Base-by-base conservation (phyloP, 2,888 invertebrate genomes). In the Neoaliturus tenellus region DNA sequence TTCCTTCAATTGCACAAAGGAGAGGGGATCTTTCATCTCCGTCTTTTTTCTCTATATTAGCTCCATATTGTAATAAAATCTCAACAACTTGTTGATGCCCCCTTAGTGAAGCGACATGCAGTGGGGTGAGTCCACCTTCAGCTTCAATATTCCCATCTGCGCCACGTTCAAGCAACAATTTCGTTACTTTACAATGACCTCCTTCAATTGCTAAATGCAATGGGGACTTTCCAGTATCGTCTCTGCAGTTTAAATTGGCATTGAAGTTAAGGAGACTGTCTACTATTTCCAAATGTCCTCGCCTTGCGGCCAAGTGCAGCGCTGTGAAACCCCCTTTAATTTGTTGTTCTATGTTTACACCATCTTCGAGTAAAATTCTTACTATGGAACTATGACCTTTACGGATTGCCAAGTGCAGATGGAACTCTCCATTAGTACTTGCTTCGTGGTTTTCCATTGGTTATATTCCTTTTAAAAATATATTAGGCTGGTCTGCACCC, bases 251-350 rank as follows among this genome's bases (percentile, higher is more conserved):
- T 0, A 83, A 51, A 39, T 83, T 23, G 58, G 62, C 75, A 3
- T 67, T 67, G 35, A 78, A 78, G 28, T n/a, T 35, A 4, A 83
- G 39, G 0, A 83, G 51, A 28, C 20, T 78, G 10, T 67, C 55
- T 1, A 83, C 67, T n/a, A 83, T 62, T 44, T 83, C 78, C n/a
- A 48, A 20, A 48, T 83, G 73, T 3, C 83, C 83, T 23, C 78
- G 44, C 14, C 67, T 67, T 4, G 83, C 83, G 0, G 78, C 83
- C 44, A 67, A 62, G 44, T 83, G 83, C 25, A 83, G 31, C 28
- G 83, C 78, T 62, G 67, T 83, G 1, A 75, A 48, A 20, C 78
- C 83, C 12, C 69, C 75, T n/a, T 44, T 28, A 25, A 41, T 67
- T 51, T 41, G 33, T 14, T 23, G 35, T 67, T 78, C 67, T n/a